A percentile compares a stretch with the other conserved stretches of the same genome.
phyloP scores from a whole-genome alignment of 2,797 vertebrate species.

The Coluber constrictor region DNA sequence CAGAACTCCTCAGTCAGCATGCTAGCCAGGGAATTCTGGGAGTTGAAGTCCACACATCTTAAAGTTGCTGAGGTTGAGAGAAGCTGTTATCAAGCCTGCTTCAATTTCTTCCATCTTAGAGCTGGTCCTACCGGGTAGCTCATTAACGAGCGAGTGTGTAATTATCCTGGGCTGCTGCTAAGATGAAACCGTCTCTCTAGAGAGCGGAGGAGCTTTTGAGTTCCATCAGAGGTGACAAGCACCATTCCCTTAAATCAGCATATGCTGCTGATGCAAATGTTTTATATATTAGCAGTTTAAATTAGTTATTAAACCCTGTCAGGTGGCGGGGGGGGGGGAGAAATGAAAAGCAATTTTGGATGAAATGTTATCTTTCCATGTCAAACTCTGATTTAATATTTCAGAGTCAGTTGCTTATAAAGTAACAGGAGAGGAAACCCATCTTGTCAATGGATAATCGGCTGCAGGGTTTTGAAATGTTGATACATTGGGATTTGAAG shows the following conservation, averaged over 20 bases:
- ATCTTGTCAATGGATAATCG: neutral
- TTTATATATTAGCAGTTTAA: slow-evolving; percentile 54
- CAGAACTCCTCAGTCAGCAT: neutral
- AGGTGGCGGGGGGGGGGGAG: slow-evolving; percentile 7
- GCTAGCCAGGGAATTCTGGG: neutral
- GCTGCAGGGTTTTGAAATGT: neutral
- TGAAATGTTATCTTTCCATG: neutral
- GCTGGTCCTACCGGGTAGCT: neutral
- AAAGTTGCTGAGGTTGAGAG: neutral
- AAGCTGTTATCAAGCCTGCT: neutral
- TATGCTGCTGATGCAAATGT: slow-evolving; percentile 40
- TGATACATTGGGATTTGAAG: neutral
- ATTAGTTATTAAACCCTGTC: slow-evolving; percentile 50
- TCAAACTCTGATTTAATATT: neutral
- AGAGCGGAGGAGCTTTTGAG: neutral
- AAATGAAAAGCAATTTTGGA: slow-evolving; percentile 53
- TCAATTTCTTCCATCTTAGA: neutral
- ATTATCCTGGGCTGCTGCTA: slow-evolving; percentile 5
- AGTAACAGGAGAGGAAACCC: neutral
- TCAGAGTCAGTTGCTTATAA: slow-evolving; percentile 30
- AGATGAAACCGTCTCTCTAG: neutral
- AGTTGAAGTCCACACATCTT: neutral
- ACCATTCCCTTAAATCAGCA: neutral
- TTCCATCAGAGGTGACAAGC: neutral
- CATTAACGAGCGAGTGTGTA: neutral